Evolutionary conservation across 2,797 vertebrate genomes (phyloP).

Genomic region (Macropodus opercularis): DNA sequence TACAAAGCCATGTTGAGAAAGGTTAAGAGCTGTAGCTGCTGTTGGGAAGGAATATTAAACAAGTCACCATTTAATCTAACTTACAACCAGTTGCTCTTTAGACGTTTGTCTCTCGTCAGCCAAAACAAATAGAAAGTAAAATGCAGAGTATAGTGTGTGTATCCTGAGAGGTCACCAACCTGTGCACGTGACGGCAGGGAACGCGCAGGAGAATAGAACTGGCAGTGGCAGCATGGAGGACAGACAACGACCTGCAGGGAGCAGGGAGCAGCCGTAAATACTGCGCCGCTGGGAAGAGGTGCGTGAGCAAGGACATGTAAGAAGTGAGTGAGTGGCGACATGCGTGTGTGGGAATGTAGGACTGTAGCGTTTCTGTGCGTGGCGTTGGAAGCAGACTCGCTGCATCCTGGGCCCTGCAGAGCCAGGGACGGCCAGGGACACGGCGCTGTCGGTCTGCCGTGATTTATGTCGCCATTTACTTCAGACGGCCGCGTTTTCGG

Average conservation of each 20-base stretch:
- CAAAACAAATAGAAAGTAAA: constrained; percentile 13
- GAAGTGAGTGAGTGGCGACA: no score
- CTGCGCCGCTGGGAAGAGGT: no score
- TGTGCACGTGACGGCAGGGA: constrained; percentile 58
- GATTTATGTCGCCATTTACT: constrained; percentile 54
- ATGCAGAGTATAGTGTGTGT: not conserved
- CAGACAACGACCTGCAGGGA: not conserved
- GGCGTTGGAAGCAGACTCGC: not conserved
- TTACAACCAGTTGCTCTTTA: not conserved
- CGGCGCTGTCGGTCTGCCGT: constrained; percentile 22
- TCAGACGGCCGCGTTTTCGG: constrained; percentile 35
- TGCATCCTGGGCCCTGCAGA: not conserved
- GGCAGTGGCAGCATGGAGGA: not conserved
- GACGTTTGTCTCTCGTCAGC: not conserved
- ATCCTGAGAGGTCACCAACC: constrained; percentile 46
- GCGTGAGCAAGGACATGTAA: no score
- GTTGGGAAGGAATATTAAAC: constrained; percentile 22
- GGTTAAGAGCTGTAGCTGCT: constrained; percentile 29
- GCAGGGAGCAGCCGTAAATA: no score
- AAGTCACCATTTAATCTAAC: no score
- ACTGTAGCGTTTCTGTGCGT: not conserved
- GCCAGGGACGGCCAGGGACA: constrained; percentile 18
- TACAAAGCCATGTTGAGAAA: constrained; percentile 30
- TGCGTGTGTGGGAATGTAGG: no score
- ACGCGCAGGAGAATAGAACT: constrained; percentile 20